A percentile compares a stretch with the other conserved stretches of the same genome.
Conservation (phyloP, 35 echinoderm and acorn worm genomes). For the Ophiothrix spiculata region DNA sequence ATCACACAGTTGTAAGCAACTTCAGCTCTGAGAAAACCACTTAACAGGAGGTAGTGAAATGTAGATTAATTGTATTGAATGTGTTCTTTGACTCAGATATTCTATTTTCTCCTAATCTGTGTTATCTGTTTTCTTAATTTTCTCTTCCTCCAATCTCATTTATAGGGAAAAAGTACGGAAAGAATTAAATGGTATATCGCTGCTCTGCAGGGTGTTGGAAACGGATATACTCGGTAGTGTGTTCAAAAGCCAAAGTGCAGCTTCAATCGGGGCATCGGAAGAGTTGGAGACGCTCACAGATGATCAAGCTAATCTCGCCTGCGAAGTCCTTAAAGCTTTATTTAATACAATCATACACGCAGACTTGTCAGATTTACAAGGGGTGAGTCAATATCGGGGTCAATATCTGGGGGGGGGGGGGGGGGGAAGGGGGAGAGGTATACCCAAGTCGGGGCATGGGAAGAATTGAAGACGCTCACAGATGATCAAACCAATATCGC, state of each 20-base stretch:
- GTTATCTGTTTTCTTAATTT: no score
- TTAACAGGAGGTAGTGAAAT: no score
- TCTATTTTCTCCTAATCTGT: no score
- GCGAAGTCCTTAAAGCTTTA: slow-evolving; percentile 85
- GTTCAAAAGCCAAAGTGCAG: background rate
- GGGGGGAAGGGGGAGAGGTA: no score
- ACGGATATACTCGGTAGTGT: slow-evolving; percentile 40
- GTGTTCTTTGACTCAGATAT: no score
- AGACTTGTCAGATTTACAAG: slow-evolving; percentile 39
- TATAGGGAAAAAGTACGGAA: slow-evolving; percentile 28
- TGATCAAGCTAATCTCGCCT: slow-evolving; percentile 56
- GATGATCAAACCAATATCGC: slow-evolving; percentile 59
- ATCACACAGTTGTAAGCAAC: no score
- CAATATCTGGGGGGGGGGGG: no score
- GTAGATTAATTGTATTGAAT: no score
- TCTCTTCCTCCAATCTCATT: no score
- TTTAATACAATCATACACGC: slow-evolving; percentile 89
- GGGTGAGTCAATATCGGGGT: no score
- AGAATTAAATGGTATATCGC: slow-evolving; percentile 36
- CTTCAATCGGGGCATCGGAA: background rate
- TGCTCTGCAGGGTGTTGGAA: slow-evolving; percentile 45
- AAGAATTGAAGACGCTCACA: slow-evolving; percentile 40
- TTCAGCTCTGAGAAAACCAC: no score
- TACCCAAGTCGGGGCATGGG: background rate
- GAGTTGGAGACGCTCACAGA: slow-evolving; percentile 45